Conservation (phyloP, 2,888 invertebrate species). For the Phlogophora meticulosa region DNA sequence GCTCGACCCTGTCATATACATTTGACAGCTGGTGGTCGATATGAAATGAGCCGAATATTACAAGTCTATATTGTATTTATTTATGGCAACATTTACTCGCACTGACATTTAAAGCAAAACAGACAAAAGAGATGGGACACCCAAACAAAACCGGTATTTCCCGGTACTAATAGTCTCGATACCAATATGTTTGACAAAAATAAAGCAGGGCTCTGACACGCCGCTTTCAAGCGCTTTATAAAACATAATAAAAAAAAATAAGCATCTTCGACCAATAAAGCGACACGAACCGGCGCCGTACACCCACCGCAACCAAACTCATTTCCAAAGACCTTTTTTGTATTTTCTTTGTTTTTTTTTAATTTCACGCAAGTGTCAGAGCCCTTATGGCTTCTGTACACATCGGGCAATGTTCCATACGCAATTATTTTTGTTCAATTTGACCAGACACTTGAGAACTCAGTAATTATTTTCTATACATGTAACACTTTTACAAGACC, state of each 20-base stretch:
- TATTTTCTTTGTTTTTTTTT: conserved; percentile 7
- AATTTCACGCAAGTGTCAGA: conserved; percentile 66
- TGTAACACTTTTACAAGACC: not conserved
- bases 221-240: conserved; percentile 32
- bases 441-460: not conserved
- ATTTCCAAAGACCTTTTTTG: conserved; percentile 22
- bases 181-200: conserved; percentile 15
- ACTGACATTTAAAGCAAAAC: conserved; percentile 42
- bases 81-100: conserved; percentile 24
- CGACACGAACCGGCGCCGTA: conserved; percentile 58
- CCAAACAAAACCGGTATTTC: conserved; percentile 29
- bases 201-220: conserved; percentile 67
- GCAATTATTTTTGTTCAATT: not conserved
- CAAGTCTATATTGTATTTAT: not conserved
- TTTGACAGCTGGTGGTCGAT: not conserved
- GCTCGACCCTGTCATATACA: not conserved
- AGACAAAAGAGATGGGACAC: conserved; percentile 37
- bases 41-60: not conserved
- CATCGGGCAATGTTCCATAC: conserved; percentile 17
- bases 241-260: conserved; percentile 33
- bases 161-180: conserved; percentile 22
- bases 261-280: conserved; percentile 31
- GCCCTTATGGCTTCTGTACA: conserved; percentile 61
- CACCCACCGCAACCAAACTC: conserved; percentile 66
- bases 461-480: not conserved